phyloP scores from a whole-genome alignment of 2,888 invertebrate genomes.

The Glaucopsyche alexis region DNA sequence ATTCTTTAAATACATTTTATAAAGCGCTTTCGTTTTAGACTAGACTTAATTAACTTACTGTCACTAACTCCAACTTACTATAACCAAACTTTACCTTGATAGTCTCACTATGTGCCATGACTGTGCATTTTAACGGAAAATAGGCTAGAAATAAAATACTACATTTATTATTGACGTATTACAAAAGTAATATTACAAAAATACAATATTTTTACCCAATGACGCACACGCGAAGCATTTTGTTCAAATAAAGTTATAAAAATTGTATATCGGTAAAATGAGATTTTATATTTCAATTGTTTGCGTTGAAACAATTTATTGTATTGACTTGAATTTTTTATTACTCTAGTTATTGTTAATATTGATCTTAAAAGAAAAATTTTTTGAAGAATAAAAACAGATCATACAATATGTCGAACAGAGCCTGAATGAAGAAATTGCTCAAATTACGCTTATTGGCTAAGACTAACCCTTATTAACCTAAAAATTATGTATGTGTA shows the following conservation, averaged over 20 bases:
- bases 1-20: too few species aligned
- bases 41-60: too few species aligned
- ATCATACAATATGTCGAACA: too few species aligned
- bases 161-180: constrained; percentile 7
- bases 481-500: too few species aligned
- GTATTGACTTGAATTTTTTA: neutral
- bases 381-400: too few species aligned
- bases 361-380: neutral
- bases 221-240: neutral
- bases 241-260: constrained; percentile 18
- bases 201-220: constrained; percentile 13
- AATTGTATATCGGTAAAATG: neutral
- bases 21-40: too few species aligned
- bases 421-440: too few species aligned
- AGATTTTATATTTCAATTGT: neutral
- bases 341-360: neutral
- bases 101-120: constrained; percentile 58
- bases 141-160: constrained; percentile 18
- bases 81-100: constrained; percentile 55
- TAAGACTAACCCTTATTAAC: too few species aligned
- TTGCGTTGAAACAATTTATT: neutral
- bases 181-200: neutral
- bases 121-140: neutral
- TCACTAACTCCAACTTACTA: neutral
- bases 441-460: too few species aligned